Base-by-base conservation (phyloP, 2,797 vertebrate species). In the Eutrigla gurnardus region DNA sequence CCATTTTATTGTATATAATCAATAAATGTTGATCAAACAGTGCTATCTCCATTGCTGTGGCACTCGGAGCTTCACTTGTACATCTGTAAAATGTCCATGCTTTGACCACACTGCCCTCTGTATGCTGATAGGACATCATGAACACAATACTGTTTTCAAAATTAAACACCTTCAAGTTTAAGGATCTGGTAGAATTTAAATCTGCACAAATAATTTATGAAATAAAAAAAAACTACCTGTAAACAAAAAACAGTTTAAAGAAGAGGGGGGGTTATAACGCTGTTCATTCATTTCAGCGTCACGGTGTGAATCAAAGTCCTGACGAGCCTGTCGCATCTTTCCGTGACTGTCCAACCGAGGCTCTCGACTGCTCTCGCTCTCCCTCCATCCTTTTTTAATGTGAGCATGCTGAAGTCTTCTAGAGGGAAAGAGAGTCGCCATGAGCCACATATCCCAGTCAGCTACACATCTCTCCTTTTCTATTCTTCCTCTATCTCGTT, bases 381-480 rank as follows among this genome's bases (percentile, higher is more conserved):
- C 65, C 55, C 50, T 60, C 42, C 70, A 88, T 93, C 68, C 65
- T 92, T 93, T 87, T 92, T 93, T 92, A 75, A 94, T 92, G 78
- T 76, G 81, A 87, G 86, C 78, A 78, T 88, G 72, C 81, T 78
- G 82, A 83, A 80, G 70, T 77, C 76, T 85, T 90, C 65, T 67
- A 72, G 67, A 77, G 64, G 61, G 83, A 79, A 32, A 40, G 60
- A 73, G 64, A 43, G 37, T 35, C 54, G 50, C 81, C 68, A 72
- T 40, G 32, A 77, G 53, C 61, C 58, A 59, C 74, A 86, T 73
- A 73, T 91, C 84, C 84, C 78, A 73, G 77, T 81, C 83, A 86
- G 80, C 72, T 60, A 76, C 79, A 78, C 81, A 17, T 3, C 68
- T 61, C 75, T 80, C 81, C 47, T n/a, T 69, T 71, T 57, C 62